These are phyloP conservation scores for Microcebus murinus DNA, from an alignment of 2,113 vertebrate genomes.

Conservation along the genomic window DNA sequence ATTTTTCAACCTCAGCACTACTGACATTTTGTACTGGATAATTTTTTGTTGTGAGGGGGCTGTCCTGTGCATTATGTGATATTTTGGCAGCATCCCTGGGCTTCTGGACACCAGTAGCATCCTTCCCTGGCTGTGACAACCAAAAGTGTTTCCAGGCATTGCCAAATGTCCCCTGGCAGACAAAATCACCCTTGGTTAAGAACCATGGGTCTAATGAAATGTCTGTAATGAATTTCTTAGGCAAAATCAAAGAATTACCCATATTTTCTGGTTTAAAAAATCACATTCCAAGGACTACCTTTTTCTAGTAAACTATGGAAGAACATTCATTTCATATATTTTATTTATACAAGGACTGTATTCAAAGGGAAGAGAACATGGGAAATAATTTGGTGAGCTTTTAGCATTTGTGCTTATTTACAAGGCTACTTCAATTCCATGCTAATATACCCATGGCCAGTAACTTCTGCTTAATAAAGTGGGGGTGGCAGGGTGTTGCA, in stretches of 20 bases:
- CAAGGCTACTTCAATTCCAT: background rate
- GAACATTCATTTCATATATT: background rate
- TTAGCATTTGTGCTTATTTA: background rate
- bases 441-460: background rate
- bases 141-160: background rate
- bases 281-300: background rate
- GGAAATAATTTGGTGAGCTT: background rate
- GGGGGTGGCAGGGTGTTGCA: background rate
- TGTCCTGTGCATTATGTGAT: background rate
- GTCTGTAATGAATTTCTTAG: background rate
- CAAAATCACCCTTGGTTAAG: background rate
- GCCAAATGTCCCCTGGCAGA: background rate
- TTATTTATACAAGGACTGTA: background rate
- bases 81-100: background rate
- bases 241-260: background rate
- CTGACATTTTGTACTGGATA: background rate
- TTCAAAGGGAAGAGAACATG: background rate
- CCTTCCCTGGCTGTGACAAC: background rate
- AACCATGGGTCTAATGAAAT: background rate
- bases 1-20: background rate
- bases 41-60: background rate
- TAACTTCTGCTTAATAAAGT: background rate
- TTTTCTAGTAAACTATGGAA: constrained; percentile 9
- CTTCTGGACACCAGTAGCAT: background rate
- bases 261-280: constrained; percentile 28